A percentile compares a stretch with the other conserved stretches of the same genome.
These are phyloP conservation scores for Cheilosia grossa DNA, from an alignment of 2,888 invertebrate genomes.

Conservation along the genomic window DNA sequence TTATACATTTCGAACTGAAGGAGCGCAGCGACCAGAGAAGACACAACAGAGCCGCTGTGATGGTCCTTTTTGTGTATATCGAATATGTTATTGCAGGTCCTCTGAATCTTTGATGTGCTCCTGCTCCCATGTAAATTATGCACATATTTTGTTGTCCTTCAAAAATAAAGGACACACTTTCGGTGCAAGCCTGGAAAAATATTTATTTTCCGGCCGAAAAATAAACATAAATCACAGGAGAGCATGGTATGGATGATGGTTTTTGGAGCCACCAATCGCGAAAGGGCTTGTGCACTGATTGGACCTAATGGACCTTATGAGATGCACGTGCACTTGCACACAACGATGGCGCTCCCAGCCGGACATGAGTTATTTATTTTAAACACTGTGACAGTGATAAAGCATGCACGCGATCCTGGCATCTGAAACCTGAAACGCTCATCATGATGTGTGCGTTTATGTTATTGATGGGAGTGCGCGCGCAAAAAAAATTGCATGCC, in stretches of 20 bases:
- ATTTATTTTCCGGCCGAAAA: constrained; percentile 69
- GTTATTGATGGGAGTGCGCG: constrained; percentile 60
- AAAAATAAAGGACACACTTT: constrained; percentile 67
- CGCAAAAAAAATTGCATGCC: constrained; percentile 24
- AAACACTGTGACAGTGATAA: constrained; percentile 71
- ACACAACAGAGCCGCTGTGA: background rate
- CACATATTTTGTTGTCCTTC: constrained; percentile 73
- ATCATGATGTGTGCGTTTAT: constrained; percentile 43
- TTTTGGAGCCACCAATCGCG: constrained; percentile 26
- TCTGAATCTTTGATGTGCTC: constrained; percentile 52
- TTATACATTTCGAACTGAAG: constrained; percentile 59
- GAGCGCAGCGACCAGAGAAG: constrained; percentile 32
- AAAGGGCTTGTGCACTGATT: constrained; percentile 63
- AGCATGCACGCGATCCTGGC: constrained; percentile 48
- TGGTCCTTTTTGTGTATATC: too few relatives aligned
- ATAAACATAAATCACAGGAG: constrained; percentile 69
- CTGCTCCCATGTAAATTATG: constrained; percentile 62
- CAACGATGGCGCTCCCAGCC: background rate
- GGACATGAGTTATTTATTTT: constrained; percentile 72
- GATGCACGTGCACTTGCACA: constrained; percentile 47
- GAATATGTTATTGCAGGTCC: constrained; percentile 26
- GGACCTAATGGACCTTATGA: constrained; percentile 72
- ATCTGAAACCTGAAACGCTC: constrained; percentile 53
- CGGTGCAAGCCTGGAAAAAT: constrained; percentile 66
- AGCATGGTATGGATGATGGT: constrained; percentile 1